Percentiles rank a stretch among this genome's conserved stretches.
Evolutionary conservation across 2,888 invertebrate species (phyloP).

Genomic region (Lissonota sp.): DNA sequence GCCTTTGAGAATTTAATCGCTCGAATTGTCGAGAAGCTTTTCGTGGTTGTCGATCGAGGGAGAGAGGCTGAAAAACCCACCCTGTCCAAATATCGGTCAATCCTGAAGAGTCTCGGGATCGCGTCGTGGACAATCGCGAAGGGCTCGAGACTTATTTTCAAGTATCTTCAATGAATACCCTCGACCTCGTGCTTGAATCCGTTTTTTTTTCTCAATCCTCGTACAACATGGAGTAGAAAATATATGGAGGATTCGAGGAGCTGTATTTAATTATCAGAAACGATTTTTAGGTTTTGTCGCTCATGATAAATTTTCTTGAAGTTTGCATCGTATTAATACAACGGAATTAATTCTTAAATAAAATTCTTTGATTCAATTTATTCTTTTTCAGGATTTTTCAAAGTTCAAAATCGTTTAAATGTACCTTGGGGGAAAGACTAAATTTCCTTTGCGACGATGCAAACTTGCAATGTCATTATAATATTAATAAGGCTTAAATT

Average conservation of each 20-base stretch:
- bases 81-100: conserved; percentile 65
- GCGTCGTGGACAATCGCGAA: conserved; percentile 40
- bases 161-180: conserved; percentile 29
- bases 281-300: background rate
- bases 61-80: conserved; percentile 36
- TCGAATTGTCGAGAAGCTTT: conserved; percentile 46
- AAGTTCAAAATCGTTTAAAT: too few species aligned
- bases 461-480: too few species aligned
- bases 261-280: background rate
- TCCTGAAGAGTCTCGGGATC: conserved; percentile 56
- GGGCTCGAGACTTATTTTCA: conserved; percentile 20
- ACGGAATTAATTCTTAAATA: too few species aligned
- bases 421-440: too few species aligned
- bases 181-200: conserved; percentile 50
- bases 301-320: too few species aligned
- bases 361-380: too few species aligned
- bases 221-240: background rate
- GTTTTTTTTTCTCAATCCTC: conserved; percentile 4
- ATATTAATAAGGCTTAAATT: too few species aligned
- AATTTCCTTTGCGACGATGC: too few species aligned
- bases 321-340: too few species aligned
- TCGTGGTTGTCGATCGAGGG: conserved; percentile 40
- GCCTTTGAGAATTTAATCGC: conserved; percentile 62
- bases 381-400: too few species aligned
- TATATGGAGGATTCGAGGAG: background rate